Evolutionary conservation across 2,888 invertebrate species (phyloP), one percentile per base, ranked within the genome.

Genomic region (Drosophila hamatofila): DNA sequence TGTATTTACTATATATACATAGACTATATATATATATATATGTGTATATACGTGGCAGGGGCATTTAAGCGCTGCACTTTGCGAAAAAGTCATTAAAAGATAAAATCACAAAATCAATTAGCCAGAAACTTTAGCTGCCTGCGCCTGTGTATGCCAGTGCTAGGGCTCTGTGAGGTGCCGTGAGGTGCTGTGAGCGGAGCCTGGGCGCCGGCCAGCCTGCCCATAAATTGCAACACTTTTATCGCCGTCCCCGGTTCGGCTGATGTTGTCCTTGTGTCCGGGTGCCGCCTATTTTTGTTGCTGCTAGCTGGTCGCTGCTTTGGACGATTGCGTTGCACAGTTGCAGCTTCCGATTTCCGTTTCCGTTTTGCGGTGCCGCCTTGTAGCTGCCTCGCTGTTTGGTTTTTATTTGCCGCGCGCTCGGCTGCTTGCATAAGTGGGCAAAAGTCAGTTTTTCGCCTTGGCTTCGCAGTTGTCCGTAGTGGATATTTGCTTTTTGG

Each of bases 21-120:
- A 3, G 23, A 23, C 39, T 23, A 44, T 16, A 30, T 33, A 16
- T 35, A 11, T 39, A 35, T 27, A 7, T 25, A 2, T 18, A 4
- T 35, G 55, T 6, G 44, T 57, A 52, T n/a, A 52, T 51, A 18
- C 3, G 30, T 49, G 30, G 44, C 48, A 52, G 37, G 37, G 49
- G 44, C 64, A 48, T 76, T 81, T 78, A 54, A 72, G 75, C 69
- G 61, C 46, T 78, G 77, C 71, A 80, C 83, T 85, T 73, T 78
- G 63, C 70, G 74, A 81, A 88, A 89, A 88, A 88, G 80, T 88
- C 87, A 88, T 88, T 88, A 88, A 88, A 88, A 87, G 90, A 88
- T 88, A 90, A 88, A 88, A 88, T 90, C 88, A 68, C 81, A 90
- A 90, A 90, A 90, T 88, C 88, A 88, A 88, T 88, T 88, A 88